Evolutionary conservation across 2,113 vertebrate genomes (phyloP).

Genomic region (Phasianus colchicus): DNA sequence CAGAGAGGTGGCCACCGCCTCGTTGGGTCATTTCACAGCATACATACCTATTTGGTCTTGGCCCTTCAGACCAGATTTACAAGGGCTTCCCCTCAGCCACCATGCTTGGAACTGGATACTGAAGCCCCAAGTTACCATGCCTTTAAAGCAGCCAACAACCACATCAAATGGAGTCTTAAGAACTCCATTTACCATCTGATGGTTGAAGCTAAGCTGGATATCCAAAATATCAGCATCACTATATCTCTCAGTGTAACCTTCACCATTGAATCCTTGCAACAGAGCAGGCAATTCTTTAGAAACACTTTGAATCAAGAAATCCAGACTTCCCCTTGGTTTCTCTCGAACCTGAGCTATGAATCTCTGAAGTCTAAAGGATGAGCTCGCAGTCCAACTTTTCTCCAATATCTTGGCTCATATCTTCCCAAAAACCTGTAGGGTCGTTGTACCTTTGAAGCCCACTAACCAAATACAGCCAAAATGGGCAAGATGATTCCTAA

Average conservation of each 20-base stretch:
- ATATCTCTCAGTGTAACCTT: background rate
- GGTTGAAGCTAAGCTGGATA: background rate
- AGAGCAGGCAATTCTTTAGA: background rate
- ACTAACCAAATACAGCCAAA: background rate
- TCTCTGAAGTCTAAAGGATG: background rate
- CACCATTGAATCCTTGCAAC: accelerated
- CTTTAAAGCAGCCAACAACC: background rate
- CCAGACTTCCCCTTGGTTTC: background rate
- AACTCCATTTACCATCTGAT: background rate
- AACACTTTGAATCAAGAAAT: background rate
- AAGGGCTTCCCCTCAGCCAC: accelerated
- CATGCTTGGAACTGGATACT: accelerated
- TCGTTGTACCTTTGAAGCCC: background rate
- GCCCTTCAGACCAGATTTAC: background rate
- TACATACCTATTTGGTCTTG: background rate
- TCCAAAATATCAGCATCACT: accelerated
- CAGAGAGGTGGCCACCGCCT: background rate
- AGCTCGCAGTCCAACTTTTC: background rate
- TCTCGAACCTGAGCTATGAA: background rate
- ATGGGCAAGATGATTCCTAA: background rate
- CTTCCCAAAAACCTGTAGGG: background rate
- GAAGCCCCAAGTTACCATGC: background rate
- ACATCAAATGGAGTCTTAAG: background rate
- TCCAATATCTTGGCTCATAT: accelerated
- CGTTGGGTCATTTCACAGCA: accelerated